Evolutionary conservation across 2,888 invertebrate genomes (phyloP), one percentile per base, ranked within the genome.

Genomic region (Ormyrus nitidulus): DNA sequence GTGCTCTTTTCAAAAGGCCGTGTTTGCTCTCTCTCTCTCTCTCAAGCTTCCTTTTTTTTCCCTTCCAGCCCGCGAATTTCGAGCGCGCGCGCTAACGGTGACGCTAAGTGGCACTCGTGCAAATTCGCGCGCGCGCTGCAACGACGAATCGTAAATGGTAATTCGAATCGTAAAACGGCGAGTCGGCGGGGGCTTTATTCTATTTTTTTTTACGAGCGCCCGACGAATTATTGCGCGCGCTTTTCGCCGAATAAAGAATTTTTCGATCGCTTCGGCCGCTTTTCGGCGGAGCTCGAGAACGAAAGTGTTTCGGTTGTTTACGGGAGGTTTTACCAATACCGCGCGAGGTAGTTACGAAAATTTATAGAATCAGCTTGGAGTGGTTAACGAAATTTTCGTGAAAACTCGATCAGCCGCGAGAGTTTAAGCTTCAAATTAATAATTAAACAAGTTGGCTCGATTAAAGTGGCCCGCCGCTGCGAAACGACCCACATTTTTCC

Each of bases 91-190:
- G 34, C 34, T 59, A 34, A 34, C 34, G 34, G 34, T 5, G 44
- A 49, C 53, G 5, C 9, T 49, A 62, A 46, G 34, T 34, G 64
- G 34, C 49, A 3, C 44, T 34, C 59, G 34, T 34, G 66, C 34
- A 59, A 56, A 48, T 48, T 54, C 6, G 48, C 61, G 2, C 46
- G 8, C 11, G 6, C 10, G 48, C 34, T 59, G 66, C 3, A 53
- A 19, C 53, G 5, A 19, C 9, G 56, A 62, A 46, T 68, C 65
- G 65, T 77, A 58, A 69, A 79, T 81, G 61, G 71, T 58, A 74
- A 71, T 75, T 34, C 71, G 10, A 46, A 61, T 65, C 75, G 80
- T 81, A 71, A 83, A 83, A 6, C 4, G 11, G 19, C 6, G 49
- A 66, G 58, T 58, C 58, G 9, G 0, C 9, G 5, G 44, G 5